Conservation (phyloP, 2,888 invertebrate species). For the Cotesia congregata region DNA sequence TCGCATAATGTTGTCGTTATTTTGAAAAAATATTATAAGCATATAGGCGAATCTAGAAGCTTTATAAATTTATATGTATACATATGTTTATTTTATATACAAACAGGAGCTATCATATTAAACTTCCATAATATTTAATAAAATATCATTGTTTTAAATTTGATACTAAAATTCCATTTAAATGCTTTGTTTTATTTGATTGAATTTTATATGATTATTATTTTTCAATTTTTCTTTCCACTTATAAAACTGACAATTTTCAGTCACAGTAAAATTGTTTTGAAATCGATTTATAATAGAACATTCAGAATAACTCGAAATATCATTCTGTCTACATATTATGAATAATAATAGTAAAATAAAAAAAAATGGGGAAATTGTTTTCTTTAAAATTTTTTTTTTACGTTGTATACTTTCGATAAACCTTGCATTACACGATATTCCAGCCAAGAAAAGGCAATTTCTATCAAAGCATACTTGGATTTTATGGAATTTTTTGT, state of each 20-base stretch:
- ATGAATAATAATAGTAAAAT: constrained; percentile 6
- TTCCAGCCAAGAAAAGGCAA: constrained; percentile 29
- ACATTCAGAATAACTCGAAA: constrained; percentile 8
- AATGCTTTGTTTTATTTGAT: background rate
- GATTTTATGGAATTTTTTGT: constrained; percentile 30
- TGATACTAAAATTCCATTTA: background rate
- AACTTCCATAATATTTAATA: background rate
- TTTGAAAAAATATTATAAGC: constrained; percentile 44
- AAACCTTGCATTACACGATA: constrained; percentile 19
- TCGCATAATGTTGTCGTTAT: constrained; percentile 56
- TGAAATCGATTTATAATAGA: constrained; percentile 12
- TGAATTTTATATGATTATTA: background rate
- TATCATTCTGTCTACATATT: background rate
- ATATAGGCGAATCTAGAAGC: constrained; percentile 20
- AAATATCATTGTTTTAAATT: background rate
- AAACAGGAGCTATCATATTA: background rate
- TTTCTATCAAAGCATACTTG: constrained; percentile 25
- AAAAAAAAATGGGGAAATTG: background rate
- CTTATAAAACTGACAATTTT: background rate
- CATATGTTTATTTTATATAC: background rate
- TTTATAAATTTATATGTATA: constrained; percentile 29
- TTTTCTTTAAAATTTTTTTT: background rate
- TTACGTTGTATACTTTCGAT: constrained; percentile 15
- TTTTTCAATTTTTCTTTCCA: background rate
- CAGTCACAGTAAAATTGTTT: constrained; percentile 3